Evolutionary conservation across 2,797 vertebrate species (phyloP).

Genomic region (Lepidocolaptes lacrymiger): DNA sequence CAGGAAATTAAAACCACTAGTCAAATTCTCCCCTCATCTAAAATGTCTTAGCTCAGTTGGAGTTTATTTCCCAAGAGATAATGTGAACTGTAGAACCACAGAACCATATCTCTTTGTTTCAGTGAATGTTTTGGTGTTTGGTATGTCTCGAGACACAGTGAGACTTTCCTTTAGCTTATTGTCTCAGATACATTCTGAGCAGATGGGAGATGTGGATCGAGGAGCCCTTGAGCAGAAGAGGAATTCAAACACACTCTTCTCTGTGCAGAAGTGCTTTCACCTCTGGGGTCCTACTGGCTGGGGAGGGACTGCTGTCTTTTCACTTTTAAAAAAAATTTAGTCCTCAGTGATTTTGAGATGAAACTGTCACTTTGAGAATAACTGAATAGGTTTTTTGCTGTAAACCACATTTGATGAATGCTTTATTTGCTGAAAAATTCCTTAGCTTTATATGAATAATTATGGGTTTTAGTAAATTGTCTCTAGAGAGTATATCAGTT

Average conservation of each 20-base stretch:
- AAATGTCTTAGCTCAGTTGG: neutral
- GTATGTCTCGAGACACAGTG: neutral
- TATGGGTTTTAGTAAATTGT: neutral
- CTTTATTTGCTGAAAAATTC: neutral
- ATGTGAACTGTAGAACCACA: neutral
- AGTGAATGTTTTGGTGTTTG: neutral
- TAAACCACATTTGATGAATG: neutral
- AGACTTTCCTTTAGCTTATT: neutral
- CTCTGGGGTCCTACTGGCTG: neutral
- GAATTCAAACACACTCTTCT: neutral
- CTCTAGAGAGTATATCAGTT: neutral
- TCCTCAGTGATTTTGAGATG: neutral
- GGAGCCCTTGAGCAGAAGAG: neutral
- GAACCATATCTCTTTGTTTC: neutral
- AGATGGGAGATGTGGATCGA: accelerated
- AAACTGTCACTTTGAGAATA: neutral
- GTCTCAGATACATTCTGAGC: neutral
- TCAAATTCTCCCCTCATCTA: conserved; percentile 15
- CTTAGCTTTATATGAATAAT: neutral
- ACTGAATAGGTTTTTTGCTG: neutral
- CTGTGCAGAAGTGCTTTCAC: neutral
- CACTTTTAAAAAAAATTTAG: neutral
- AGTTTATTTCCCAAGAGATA: conserved; percentile 27
- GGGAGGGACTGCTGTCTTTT: neutral
- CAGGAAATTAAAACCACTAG: conserved; percentile 23